Percentiles rank a stretch among this genome's conserved stretches.
These are phyloP conservation scores for Arge pagana DNA, from an alignment of 2,888 invertebrate species.

Conservation along the genomic window DNA sequence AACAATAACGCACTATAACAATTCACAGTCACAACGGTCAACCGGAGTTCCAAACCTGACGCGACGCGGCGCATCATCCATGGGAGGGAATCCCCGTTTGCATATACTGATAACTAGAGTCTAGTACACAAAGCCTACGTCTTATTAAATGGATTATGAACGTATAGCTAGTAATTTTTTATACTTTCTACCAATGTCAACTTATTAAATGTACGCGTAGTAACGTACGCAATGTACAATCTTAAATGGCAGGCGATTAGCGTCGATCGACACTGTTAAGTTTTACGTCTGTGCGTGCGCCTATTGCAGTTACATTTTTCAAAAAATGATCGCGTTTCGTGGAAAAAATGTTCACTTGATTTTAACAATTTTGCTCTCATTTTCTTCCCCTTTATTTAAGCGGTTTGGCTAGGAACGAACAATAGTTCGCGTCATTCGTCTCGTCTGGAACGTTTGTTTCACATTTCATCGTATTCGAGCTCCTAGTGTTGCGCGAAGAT, in stretches of 20 bases:
- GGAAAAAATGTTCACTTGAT: no score
- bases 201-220: constrained; percentile 29
- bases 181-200: constrained; percentile 7
- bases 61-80: neutral
- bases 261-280: constrained; percentile 35
- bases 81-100: constrained; percentile 1
- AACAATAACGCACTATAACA: constrained; percentile 42
- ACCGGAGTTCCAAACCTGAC: neutral
- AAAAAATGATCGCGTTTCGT: no score
- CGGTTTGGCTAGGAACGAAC: no score
- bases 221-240: constrained; percentile 36
- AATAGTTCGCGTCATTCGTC: no score
- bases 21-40: constrained; percentile 39
- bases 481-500: no score
- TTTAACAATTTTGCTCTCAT: no score
- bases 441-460: no score
- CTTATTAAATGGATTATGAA: constrained; percentile 10
- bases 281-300: no score
- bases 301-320: no score
- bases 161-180: constrained; percentile 11
- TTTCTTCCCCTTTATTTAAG: no score
- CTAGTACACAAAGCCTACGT: constrained; percentile 12
- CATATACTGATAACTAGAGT: constrained; percentile 8
- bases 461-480: no score
- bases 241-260: constrained; percentile 40